Percentiles rank a stretch among this genome's conserved stretches.
These are phyloP conservation scores for Spilogale gracilis DNA, from an alignment of 2,113 vertebrate genomes.

Conservation along the genomic window DNA sequence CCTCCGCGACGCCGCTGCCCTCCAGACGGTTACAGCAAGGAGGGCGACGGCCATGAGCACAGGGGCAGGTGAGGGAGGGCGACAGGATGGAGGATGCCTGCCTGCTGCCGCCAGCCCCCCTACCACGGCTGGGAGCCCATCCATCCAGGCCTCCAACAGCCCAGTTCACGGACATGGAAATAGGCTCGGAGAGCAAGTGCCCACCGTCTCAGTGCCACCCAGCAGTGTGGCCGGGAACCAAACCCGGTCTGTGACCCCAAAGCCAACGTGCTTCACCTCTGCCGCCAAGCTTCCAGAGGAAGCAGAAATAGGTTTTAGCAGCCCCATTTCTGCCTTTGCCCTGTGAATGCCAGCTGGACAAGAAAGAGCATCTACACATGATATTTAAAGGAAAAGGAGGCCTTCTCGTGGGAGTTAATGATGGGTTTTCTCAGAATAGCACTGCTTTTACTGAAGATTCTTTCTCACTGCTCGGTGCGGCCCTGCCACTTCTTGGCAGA, in stretches of 20 bases:
- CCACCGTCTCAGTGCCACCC: background rate
- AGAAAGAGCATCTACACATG: background rate
- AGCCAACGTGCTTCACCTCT: background rate
- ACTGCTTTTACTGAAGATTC: background rate
- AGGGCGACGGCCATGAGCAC: fast-evolving
- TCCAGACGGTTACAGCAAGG: fast-evolving
- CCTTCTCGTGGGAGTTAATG: background rate
- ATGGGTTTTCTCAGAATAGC: background rate
- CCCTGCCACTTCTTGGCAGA: background rate
- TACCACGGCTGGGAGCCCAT: fast-evolving
- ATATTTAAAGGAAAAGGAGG: background rate
- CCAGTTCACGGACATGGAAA: background rate
- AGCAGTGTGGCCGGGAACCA: background rate
- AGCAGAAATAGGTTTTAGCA: background rate
- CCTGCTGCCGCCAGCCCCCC: fast-evolving
- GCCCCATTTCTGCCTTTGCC: background rate
- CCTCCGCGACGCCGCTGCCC: background rate
- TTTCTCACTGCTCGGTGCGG: too few relatives aligned
- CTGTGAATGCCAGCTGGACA: background rate
- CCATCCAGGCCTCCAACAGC: background rate
- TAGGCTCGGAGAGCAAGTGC: background rate
- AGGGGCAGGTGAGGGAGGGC: background rate
- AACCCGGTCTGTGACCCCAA: background rate
- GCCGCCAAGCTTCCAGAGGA: background rate
- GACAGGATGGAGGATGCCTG: background rate